phyloP scores from a whole-genome alignment of 2,113 vertebrate genomes.

The Collichthys lucidus region DNA sequence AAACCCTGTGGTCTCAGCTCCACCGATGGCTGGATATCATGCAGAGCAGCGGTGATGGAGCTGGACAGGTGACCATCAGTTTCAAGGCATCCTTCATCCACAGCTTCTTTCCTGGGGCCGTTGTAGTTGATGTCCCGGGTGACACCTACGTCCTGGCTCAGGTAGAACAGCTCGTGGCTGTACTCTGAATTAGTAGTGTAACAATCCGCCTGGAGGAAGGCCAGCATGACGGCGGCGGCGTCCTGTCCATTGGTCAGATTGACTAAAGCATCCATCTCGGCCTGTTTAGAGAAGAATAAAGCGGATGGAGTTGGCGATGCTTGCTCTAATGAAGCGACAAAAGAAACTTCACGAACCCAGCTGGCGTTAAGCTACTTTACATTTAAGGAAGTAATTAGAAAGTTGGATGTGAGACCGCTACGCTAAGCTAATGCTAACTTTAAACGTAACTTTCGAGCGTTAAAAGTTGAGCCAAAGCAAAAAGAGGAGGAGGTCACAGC shows the following conservation, averaged over 20 bases:
- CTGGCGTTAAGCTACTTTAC: no score
- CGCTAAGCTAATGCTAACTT: slow-evolving; percentile 20
- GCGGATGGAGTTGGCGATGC: background rate
- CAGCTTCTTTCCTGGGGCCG: rapidly evolving
- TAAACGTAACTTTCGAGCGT: background rate
- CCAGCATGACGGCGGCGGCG: slow-evolving; percentile 65
- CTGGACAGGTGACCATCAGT: slow-evolving; percentile 69
- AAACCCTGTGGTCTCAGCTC: slow-evolving; percentile 26
- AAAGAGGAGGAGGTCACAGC: no score
- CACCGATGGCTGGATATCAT: slow-evolving; percentile 46
- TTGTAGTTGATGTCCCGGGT: slow-evolving; percentile 31
- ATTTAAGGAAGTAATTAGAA: background rate
- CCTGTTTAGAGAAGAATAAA: background rate
- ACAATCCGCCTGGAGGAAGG: slow-evolving; percentile 73
- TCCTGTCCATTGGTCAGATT: background rate
- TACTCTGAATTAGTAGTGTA: background rate
- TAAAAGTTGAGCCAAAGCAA: background rate
- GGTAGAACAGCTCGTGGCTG: slow-evolving; percentile 31
- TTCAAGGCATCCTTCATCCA: slow-evolving; percentile 71
- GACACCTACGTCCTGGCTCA: slow-evolving; percentile 10
- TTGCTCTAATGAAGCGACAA: background rate
- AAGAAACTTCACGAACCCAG: background rate
- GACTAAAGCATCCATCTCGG: slow-evolving; percentile 56
- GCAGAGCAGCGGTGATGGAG: rapidly evolving
- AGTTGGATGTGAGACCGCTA: no score